Base-by-base conservation (phyloP, 2,888 invertebrate genomes). In the Fragum fragum region DNA sequence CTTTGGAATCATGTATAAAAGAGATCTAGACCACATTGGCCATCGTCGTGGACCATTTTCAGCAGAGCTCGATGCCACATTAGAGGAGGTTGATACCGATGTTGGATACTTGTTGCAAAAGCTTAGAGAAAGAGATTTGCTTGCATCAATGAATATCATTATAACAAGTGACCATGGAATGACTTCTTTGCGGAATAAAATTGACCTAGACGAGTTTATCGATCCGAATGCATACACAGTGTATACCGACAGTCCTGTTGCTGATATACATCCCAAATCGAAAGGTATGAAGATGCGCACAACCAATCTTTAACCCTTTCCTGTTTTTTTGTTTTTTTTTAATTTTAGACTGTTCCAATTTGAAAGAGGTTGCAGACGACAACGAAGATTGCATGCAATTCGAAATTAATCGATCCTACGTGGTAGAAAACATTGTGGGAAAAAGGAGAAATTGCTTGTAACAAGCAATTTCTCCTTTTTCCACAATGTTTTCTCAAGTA, bases 121-220 rank as follows among this genome's bases (percentile, higher is more conserved):
- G 92, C 90, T 97, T 18, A 92, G 95, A 73, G 88, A 94, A 21
- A 90, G 95, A 76, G 94, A 95, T 29, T 93, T 97, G 69, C 90
- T 93, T 6, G 94, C 95, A 36, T 95, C 95, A 85, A 95, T 96
- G 0, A 96, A 97, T 92, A 95, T 97, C 0, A 95, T 97, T 76
- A 95, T 97, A 82, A 93, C 97, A 59, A 97, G 97, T 94, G 97
- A 97, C 93, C 97, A 97, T 93, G 97, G 97, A n/a, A 96, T 97
- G 96, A 9, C 9, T 3, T 9, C 32, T 6, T 9, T 36, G 3
- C 3, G 5, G 9, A 36, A 36, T 3, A 36, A 36, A 53, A 59
- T 59, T 26, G 28, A 59, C 16, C 26, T 59, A 6, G 59, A 59
- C 6, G 26, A 26, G 16, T 59, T 26, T 16, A 59, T 59, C 7